Base-by-base conservation (phyloP, 2,888 invertebrate genomes). In the Agonopterix arenella region DNA sequence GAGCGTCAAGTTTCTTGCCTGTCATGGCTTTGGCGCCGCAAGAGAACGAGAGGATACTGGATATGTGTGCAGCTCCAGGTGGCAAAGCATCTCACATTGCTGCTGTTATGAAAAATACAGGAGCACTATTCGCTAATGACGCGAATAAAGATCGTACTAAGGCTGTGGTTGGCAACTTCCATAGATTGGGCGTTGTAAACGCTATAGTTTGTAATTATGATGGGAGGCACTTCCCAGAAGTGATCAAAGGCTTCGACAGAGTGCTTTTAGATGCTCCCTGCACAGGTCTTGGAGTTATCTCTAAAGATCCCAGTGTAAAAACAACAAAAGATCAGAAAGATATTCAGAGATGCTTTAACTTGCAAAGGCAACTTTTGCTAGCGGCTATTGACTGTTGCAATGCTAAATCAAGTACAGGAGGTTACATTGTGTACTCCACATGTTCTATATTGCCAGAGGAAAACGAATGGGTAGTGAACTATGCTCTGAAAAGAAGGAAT, bases 71-170 rank as follows among this genome's bases (percentile, higher is more conserved):
- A 0, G 99, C 99, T 0, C 99, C 99, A 0, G 99, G 99, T 45
- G 99, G 99, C 8, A 99, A 99, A 89, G 97, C 99, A 0, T 97
- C 98, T 0, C 98, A 99, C 78, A 98, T 99, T 54, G 96, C 98
- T 47, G 95, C 98, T 0, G 90, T 99, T 9, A 99, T 99, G 99
- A 98, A 98, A 80, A 99, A 99, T 76, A 98, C 98, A 0, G 99
- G 99, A 0, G 93, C 95, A 1, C 77, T 99, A 36, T 98, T 99
- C 80, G 97, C 98, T 3, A 99, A 99, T 83, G 99, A 99, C 77
- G 93, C 94, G 0, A 98, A 97, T 76, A 93, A 92, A 66, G 97
- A 97, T 11, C 91, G 99, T 59, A 92, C 95, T 37, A 97, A 96
- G 72, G 98, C 98, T 0, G 92, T 99, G 36, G 94, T 98, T 18